These are phyloP conservation scores for Carassius carassius DNA, from an alignment of 2,113 vertebrate genomes.

Conservation along the genomic window DNA sequence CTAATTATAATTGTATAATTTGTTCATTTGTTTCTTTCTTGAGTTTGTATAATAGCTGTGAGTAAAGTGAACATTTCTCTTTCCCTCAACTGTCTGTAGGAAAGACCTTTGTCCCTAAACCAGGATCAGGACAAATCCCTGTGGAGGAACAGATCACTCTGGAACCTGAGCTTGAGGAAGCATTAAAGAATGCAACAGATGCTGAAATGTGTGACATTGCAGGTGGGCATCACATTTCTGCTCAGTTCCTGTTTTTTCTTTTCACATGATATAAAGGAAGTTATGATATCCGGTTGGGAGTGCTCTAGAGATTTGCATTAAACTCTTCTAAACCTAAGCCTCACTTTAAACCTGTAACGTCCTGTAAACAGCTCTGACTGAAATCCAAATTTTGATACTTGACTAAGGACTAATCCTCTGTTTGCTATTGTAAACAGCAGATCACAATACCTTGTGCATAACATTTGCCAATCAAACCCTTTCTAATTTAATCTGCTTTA, in stretches of 20 bases:
- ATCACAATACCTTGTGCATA: neutral
- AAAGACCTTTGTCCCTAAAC: slow-evolving; percentile 85
- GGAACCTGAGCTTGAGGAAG: slow-evolving; percentile 94
- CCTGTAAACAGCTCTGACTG: neutral
- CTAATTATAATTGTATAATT: neutral
- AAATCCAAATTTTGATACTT: neutral
- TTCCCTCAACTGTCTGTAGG: slow-evolving; percentile 69
- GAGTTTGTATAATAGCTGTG: neutral
- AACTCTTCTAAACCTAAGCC: neutral
- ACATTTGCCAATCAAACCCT: slow-evolving; percentile 2
- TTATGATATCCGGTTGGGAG: neutral
- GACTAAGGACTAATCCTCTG: slow-evolving; percentile 12
- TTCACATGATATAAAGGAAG: neutral
- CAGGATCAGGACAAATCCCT: slow-evolving; percentile 75
- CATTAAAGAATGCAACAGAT: slow-evolving; percentile 87
- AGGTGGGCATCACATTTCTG: slow-evolving; percentile 71
- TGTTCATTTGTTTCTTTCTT: neutral
- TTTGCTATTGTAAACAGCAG: slow-evolving; percentile 20
- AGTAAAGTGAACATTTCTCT: neutral
- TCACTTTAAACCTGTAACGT: slow-evolving; percentile 10
- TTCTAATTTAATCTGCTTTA: neutral
- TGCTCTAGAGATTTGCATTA: neutral
- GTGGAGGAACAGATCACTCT: slow-evolving; percentile 85
- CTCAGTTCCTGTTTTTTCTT: neutral
- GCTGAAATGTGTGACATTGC: slow-evolving; percentile 98